Base-by-base conservation (phyloP, 2,113 vertebrate species). In the Carassius auratus region DNA sequence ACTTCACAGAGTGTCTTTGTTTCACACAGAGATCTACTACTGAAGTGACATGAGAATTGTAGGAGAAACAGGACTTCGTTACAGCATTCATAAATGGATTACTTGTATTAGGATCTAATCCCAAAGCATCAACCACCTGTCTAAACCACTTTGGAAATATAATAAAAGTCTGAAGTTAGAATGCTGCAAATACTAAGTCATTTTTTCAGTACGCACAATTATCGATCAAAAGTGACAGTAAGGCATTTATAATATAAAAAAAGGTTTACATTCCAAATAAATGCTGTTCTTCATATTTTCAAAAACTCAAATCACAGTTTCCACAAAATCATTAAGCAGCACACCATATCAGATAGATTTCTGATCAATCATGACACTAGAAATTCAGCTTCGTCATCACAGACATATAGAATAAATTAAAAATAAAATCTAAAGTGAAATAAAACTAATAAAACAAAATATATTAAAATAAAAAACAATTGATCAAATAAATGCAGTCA, bases 11-110 rank as follows among this genome's bases (percentile, higher is more conserved):
- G 73, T 50, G 73, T n/a, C 38, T 14, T 75, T 75, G 30, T 30
- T 74, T 74, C 21, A 48, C 5, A 74, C 38, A 74, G 21, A 74
- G 71, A 74, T 74, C 71, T 74, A 74, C 71, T n/a, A 75, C 6
- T 23, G 73, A 50, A 75, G 38, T 23, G 42, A 75, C 42, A 75
- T 50, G 42, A 75, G 42, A 50, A 75, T 50, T 75, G 42, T 26
- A 23, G 42, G n/a, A 74, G 71, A 48, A 74, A 48, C 42, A 19
- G n/a, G 19, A 73, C 69, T 73, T 42, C 30, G 30, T 30, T 2
- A 30, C 30, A 30, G 30, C 30, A 30, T 30, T 30, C 23, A 76
- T 55, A 55, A 55, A 23, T 61, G 19, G 19, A 42, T 79, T 23
- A 79, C 57, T 61, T 62, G 30, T 15, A 78, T 62, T 62, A 61